Evolutionary conservation across 1,140 invertebrate species (phyloP).

Genomic region (Pogonus chalceus): DNA sequence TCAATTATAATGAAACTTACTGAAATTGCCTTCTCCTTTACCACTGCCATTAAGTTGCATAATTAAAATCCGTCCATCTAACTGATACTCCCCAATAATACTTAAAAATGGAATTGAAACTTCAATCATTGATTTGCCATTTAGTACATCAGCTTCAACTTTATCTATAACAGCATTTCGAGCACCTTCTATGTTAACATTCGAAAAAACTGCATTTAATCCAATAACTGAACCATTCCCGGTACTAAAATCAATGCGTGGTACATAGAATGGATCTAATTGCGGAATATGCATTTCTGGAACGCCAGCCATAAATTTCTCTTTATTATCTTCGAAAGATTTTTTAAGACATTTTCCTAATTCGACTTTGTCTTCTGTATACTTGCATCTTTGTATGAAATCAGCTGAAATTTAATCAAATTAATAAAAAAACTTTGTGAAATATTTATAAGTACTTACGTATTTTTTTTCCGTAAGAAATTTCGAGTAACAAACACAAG

Average conservation of each 20-base stretch:
- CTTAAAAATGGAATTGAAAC: not conserved
- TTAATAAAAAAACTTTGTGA: not conserved
- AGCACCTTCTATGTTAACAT: not conserved
- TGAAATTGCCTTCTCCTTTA: not conserved
- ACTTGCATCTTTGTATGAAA: not conserved
- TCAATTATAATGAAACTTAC: not conserved
- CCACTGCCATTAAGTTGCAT: not conserved
- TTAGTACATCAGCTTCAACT: not conserved
- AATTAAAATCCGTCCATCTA: conserved; percentile 1
- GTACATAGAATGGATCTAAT: conserved; percentile 5
- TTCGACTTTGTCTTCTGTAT: not conserved
- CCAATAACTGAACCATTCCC: not conserved
- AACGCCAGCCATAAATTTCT: not conserved
- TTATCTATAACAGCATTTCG: not conserved
- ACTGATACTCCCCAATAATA: not conserved
- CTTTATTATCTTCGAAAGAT: not conserved
- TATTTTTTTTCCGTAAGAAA: not conserved
- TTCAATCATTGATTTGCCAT: not conserved
- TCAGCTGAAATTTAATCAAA: not conserved
- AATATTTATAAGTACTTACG: not conserved
- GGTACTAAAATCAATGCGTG: not conserved
- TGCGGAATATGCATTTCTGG: conserved; percentile 9
- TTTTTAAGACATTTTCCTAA: not conserved
- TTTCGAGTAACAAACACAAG: too few relatives aligned
- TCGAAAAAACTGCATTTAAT: not conserved